Base-by-base conservation (phyloP, 2,113 vertebrate species). In the Pomatorhinus ruficollis region DNA sequence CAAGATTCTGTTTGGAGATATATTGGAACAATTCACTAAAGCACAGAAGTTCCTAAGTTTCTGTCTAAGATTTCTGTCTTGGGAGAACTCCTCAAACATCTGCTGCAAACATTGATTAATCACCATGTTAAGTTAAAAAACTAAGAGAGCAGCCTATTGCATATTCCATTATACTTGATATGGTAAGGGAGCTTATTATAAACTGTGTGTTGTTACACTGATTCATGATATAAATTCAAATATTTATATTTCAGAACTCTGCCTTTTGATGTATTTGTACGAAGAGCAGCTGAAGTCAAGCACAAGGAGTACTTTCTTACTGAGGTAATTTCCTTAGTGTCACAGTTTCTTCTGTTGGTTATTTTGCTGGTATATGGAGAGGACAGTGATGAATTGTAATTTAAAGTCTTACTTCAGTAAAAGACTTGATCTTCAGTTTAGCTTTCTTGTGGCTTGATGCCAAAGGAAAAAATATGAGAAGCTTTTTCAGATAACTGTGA, bases 221-320 rank as follows among this genome's bases (percentile, higher is more conserved):
- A 77, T 91, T 89, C 66, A 70, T 18, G 54, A 40, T 80, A 77
- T 89, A 66, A 45, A 87, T 91, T 85, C 63, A 92, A 83, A 80
- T 95, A 14, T 96, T 89, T 97, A 0, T 93, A 15, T 98, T 98
- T 95, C 97, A 99, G 99, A 98, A 99, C 99, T 39, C 97, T 99
- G 88, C 98, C 98, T 35, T 99, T 99, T 98, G 98, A 98, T 60
- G 97, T 97, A 33, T 99, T 99, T 98, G 97, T 99, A 61, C 98
- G 52, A 95, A 98, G 99, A 90, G 99, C 99, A 86, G 98, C 99
- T 84, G 99, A 99, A 97, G 94, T 95, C 74, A 99, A 98, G 44
- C 99, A 99, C 93, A 76, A 96, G 3, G 98, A 99, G 74, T 99
- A 98, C 91, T 99, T 99, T 93, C 96, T 99, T 90, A 98, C 98